Evolutionary conservation across 53 echinoderm and acorn worm genomes (phyloP), one percentile per base, ranked within the genome.

Genomic region (Luidia sarsii): DNA sequence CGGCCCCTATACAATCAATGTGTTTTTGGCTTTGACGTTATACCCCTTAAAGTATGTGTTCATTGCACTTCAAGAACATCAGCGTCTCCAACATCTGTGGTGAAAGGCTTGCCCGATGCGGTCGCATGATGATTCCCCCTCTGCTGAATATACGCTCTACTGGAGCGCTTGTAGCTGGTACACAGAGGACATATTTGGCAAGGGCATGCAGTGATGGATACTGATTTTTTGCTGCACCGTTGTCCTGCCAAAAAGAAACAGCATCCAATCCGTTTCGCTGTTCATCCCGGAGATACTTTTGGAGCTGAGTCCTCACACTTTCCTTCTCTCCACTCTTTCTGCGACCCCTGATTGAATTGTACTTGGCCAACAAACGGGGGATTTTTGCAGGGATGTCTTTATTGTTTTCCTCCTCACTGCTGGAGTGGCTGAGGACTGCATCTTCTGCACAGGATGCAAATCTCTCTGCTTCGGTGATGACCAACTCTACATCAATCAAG

Each of bases 381-480:
- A 41, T 11, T 11, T 41, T 41, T 6, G 6, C 41, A 7, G 41
- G 41, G 6, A 41, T 6, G 6, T 41, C 41, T 41, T 41, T 6
- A 7, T 7, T 6, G 6, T 41, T 11, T 41, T 41, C 41, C 6
- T 41, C 41, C 11, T 41, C 41, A 41, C 41, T 41, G 41, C 41
- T 41, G 41, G 41, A 41, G 41, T 41, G 6, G 41, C 6, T 41
- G 6, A 41, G 41, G 41, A 11, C 41, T 41, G 41, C 41, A 41
- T 41, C 57, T 8, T 68, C 69, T 9, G 9, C 48, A 35, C 4
- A 7, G 11, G 31, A 24, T 7, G 30, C 53, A 5, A 82, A 23
- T 55, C 51, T 49, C 41, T 82, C 82, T 65, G 82, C 82, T 31
- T 82, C 82, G 38, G 56, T 13, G 16, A 82, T 69, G 57, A 68